Conservation (phyloP, 2,888 invertebrate genomes). For the Eristalinus aeneus region DNA sequence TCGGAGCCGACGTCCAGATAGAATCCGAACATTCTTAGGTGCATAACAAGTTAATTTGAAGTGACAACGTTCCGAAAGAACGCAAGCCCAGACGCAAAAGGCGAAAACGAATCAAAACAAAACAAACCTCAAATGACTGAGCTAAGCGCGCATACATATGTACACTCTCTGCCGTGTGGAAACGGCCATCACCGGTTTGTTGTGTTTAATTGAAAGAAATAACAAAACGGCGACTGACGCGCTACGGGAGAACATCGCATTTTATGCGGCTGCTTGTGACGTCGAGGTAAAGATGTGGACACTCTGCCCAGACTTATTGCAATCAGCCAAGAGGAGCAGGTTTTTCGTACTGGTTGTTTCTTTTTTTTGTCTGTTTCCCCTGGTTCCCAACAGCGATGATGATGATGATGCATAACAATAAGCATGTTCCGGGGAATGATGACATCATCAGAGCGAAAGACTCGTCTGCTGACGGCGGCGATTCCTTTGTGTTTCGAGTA, state of each 20-base stretch:
- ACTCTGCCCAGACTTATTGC: not conserved
- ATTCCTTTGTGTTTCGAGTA: not conserved
- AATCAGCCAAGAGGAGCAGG: not conserved
- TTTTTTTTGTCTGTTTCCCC: not conserved
- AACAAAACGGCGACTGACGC: slow-evolving; percentile 15
- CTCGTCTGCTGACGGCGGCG: not conserved
- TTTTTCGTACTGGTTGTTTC: not conserved
- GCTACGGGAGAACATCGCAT: not conserved
- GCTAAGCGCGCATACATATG: not conserved
- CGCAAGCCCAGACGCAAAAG: not conserved
- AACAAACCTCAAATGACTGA: slow-evolving; percentile 37
- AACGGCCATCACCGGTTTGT: slow-evolving; percentile 17
- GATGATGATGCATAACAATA: slow-evolving; percentile 24
- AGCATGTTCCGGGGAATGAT: slow-evolving; percentile 33
- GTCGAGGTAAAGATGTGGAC: not conserved
- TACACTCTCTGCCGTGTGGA: not conserved
- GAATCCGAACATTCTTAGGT: not conserved
- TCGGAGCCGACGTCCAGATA: not conserved
- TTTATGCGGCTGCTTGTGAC: not conserved
- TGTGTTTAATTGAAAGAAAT: slow-evolving; percentile 54
- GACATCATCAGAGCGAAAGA: slow-evolving; percentile 53
- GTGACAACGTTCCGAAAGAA: not conserved
- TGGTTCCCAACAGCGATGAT: not conserved
- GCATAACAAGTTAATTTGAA: slow-evolving; percentile 41
- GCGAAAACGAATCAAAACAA: slow-evolving; percentile 32